These are phyloP conservation scores for Cheilosia vulpina DNA, from an alignment of 2,888 invertebrate species.

Conservation along the genomic window DNA sequence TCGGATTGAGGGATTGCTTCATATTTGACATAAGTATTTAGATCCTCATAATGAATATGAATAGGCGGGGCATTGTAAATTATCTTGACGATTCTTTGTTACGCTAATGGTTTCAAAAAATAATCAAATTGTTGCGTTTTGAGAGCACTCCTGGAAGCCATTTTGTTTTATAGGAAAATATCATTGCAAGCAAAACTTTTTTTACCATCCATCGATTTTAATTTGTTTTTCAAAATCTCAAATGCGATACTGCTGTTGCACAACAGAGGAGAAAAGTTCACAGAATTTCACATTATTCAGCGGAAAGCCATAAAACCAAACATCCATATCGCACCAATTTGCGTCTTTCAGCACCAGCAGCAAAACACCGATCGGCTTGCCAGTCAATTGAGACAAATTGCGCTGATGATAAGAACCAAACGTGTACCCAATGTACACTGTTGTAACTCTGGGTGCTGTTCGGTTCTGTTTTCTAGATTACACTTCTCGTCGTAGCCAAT, in stretches of 20 bases:
- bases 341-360: conserved; percentile 21
- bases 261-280: conserved; percentile 31
- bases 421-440: conserved; percentile 54
- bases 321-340: conserved; percentile 54
- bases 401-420: conserved; percentile 67
- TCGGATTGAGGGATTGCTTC: no score
- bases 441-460: conserved; percentile 39
- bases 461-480: conserved; percentile 56
- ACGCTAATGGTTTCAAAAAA: no score
- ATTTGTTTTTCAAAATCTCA: conserved; percentile 16
- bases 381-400: conserved; percentile 73
- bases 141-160: no score
- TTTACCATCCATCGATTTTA: neutral
- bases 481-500: conserved; percentile 16
- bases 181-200: neutral
- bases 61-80: no score
- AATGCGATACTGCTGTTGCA: conserved; percentile 31
- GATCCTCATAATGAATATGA: no score
- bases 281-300: conserved; percentile 50
- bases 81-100: no score
- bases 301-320: conserved; percentile 60
- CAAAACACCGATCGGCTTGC: conserved; percentile 14
- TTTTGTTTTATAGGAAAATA: no score
- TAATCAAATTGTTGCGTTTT: no score
- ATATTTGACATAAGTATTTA: no score